A percentile compares a stretch with the other conserved stretches of the same genome.
Evolutionary conservation across 2,888 invertebrate species (phyloP).

Genomic region (Tryphoninae sp.): DNA sequence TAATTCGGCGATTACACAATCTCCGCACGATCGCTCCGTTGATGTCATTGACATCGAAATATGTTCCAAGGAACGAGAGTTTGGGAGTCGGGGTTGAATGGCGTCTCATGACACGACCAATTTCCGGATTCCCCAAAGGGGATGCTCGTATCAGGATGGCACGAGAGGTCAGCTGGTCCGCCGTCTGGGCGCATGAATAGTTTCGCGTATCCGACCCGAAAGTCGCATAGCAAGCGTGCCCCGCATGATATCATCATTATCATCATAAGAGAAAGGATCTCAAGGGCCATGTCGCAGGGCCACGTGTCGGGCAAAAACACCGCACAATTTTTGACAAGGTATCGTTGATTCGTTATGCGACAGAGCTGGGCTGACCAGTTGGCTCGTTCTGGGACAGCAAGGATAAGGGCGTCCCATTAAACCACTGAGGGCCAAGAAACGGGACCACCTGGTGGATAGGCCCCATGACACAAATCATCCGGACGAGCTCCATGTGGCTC

Average conservation of each 20-base stretch:
- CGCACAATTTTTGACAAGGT: conserved; percentile 69
- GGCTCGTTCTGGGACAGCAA: conserved; percentile 32
- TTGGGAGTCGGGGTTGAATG: conserved; percentile 31
- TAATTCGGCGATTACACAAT: neutral
- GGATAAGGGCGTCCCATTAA: conserved; percentile 27
- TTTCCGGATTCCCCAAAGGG: conserved; percentile 67
- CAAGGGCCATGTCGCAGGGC: conserved; percentile 34
- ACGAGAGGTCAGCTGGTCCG: conserved; percentile 70
- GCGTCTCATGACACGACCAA: conserved; percentile 44
- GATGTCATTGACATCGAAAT: conserved; percentile 27
- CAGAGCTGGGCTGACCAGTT: conserved; percentile 49
- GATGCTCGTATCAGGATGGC: conserved; percentile 74
- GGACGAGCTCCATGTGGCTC: conserved; percentile 17
- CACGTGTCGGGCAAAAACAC: conserved; percentile 64
- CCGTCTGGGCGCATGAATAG: conserved; percentile 50
- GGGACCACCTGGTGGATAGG: conserved; percentile 66
- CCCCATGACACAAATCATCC: conserved; percentile 27
- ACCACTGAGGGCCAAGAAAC: conserved; percentile 36
- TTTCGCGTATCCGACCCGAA: conserved; percentile 53
- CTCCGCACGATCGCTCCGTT: conserved; percentile 14
- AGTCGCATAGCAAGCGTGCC: conserved; percentile 61
- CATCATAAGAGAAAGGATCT: conserved; percentile 54
- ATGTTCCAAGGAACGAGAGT: conserved; percentile 18
- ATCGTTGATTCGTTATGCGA: conserved; percentile 56
- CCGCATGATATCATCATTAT: conserved; percentile 56